phyloP scores from a whole-genome alignment of 2,797 vertebrate genomes.

The Intellagama lesueurii region DNA sequence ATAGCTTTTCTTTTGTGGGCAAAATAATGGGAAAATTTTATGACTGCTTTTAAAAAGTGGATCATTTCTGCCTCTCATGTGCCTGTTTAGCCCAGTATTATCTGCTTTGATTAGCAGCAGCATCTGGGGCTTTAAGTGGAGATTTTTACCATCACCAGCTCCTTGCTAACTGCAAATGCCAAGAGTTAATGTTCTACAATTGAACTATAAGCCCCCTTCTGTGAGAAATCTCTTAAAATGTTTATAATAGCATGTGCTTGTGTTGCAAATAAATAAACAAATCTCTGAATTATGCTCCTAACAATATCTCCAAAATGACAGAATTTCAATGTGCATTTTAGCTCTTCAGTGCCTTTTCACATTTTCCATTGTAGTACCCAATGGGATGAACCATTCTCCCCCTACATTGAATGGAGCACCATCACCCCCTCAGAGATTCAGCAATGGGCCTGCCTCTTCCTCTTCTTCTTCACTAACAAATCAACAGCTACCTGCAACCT shows the following conservation, averaged over 20 bases:
- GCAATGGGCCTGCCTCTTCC: conserved; percentile 96
- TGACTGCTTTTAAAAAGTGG: too few species aligned
- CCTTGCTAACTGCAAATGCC: not conserved
- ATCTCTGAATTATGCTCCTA: not conserved
- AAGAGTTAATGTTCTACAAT: not conserved
- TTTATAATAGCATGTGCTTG: not conserved
- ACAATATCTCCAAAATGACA: too few species aligned
- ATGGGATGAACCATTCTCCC: conserved; percentile 96
- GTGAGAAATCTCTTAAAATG: not conserved
- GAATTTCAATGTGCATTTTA: not conserved
- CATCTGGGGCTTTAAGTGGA: not conserved
- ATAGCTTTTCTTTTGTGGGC: not conserved
- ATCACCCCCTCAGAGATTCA: conserved; percentile 95
- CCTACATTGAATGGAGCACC: conserved; percentile 94
- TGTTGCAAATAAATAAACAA: not conserved
- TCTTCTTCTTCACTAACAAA: conserved; percentile 96
- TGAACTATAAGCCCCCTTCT: not conserved
- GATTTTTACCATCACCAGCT: not conserved
- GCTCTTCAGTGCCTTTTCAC: conserved; percentile 22
- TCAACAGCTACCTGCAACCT: conserved; percentile 97
- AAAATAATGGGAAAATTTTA: not conserved
- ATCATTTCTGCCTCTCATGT: not conserved
- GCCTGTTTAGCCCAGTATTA: not conserved
- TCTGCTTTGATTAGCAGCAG: not conserved
- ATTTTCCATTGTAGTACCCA: conserved; percentile 85